Evolutionary conservation across 2,797 vertebrate species (phyloP), one percentile per base, ranked within the genome.

Genomic region (Pantherophis alleghaniensis): DNA sequence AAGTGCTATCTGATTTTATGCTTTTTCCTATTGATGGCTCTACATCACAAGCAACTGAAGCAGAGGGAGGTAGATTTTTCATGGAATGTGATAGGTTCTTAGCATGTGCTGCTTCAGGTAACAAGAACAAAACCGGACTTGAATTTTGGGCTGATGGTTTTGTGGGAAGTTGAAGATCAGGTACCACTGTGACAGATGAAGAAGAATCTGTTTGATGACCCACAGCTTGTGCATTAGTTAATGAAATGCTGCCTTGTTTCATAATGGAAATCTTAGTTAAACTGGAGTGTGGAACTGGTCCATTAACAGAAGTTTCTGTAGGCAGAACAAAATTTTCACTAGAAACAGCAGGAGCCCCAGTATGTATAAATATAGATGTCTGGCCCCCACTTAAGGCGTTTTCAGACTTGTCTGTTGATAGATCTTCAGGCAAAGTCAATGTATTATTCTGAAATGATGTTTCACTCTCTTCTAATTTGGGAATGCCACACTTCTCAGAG

Each of bases 371-470:
- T 95, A 98, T 97, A 98, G 98, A 98, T 97, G 98, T 97, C 98
- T 99, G 99, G 98, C 98, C 98, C 98, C 98, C 99, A 98, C 99
- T 99, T 99, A 99, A 99, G 98, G 98, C 98, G 97, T 98, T 99
- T 98, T 98, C 98, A 97, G 98, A 98, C 98, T 97, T 98, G 97
- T 99, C 98, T 97, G 98, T 98, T 96, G 98, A 98, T 95, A 98
- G 97, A 63, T 98, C 98, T 98, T 99, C 98, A 96, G 97, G 96
- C 95, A 98, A 97, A 98, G 98, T 97, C 96, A 98, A 97, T 66
- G 98, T 96, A 97, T 95, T 98, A 98, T 98, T 98, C 96, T 96
- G 98, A 98, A 98, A 98, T 94, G 97, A 98, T 0, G 98, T 96
- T 97, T 98, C 98, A 96, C 97, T 98, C 97, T 98, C 98, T 98